A percentile compares a stretch with the other conserved stretches of the same genome.
phyloP scores from a whole-genome alignment of 2,113 vertebrate species.

The Nyctibius bracteatus region DNA sequence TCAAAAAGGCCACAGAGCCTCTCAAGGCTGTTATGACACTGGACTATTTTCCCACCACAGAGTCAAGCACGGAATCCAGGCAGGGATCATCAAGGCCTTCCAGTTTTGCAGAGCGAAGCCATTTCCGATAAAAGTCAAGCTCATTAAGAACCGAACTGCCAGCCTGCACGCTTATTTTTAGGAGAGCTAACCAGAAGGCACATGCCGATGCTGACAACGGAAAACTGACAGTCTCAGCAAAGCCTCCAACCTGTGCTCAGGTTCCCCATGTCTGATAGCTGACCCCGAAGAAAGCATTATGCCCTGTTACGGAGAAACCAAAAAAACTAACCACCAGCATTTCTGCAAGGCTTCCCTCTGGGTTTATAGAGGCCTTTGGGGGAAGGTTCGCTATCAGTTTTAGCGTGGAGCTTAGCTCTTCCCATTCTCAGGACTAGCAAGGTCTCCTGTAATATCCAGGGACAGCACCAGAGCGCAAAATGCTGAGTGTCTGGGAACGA shows the following conservation, averaged over 20 bases:
- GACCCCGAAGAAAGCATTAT: background rate
- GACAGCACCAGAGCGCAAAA: background rate
- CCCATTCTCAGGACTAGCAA: background rate
- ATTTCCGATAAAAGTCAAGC: background rate
- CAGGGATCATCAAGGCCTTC: background rate
- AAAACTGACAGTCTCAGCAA: background rate
- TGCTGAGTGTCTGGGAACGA: background rate
- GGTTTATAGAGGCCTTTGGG: background rate
- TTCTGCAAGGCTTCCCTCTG: background rate
- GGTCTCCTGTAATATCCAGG: background rate
- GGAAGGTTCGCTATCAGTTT: background rate
- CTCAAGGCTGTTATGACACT: background rate
- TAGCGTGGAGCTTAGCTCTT: background rate
- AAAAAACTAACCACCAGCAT: background rate
- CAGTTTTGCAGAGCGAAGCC: background rate
- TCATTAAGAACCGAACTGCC: background rate
- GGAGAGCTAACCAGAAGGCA: background rate
- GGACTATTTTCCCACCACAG: background rate
- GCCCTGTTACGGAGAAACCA: background rate
- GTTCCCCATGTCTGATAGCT: accelerated
- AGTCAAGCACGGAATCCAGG: background rate
- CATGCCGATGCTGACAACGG: background rate
- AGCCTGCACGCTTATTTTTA: background rate
- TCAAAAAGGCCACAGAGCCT: background rate
- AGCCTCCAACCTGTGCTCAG: background rate